Base-by-base conservation (phyloP, 2,888 invertebrate species). In the Melinaea menophilus region DNA sequence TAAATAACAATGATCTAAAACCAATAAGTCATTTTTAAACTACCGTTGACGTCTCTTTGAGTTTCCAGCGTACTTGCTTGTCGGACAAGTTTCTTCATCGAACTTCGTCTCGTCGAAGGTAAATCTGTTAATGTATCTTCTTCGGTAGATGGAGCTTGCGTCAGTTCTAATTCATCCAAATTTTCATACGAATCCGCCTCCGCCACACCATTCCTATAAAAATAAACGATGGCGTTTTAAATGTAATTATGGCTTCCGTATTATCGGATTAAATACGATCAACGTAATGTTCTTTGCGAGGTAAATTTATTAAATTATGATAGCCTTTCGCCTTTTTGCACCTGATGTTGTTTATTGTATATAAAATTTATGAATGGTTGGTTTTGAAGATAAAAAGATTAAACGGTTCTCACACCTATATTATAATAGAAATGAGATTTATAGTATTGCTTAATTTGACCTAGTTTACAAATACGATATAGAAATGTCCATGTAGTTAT, bases 21-120 rank as follows among this genome's bases (percentile, higher is more conserved):
- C 97, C 97, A 97, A 82, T 96, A 96, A 0, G 96, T 95, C 92
- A 97, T 94, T 80, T 94, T 95, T 83, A 97, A 95, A 59, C 94
- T 94, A 12, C 97, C 97, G 75, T 95, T 94, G 2, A 93, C 91
- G 72, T 95, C 94, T 65, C 94, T 92, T 68, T 96, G 96, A 1
- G 96, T 96, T 74, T 97, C 96, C 92, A 97, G 93, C 11, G 94
- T 92, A 82, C 96, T 96, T 61, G 94, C 92, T 82, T 97, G 97
- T 7, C 96, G 92, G 9, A 94, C 94, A 46, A 97, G 84, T 74
- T 94, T 92, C 54, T 93, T 92, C 91, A 94, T 93, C 0, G 94
- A 94, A 66, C 83, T 86, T 37, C 92, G 86, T 61, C 93, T 75
- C 37, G 65, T 56, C 13, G 66, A 60, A 33, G 68, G 68, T 57